Conservation (phyloP, 2,113 vertebrate species). For the Macquaria ambigua region DNA sequence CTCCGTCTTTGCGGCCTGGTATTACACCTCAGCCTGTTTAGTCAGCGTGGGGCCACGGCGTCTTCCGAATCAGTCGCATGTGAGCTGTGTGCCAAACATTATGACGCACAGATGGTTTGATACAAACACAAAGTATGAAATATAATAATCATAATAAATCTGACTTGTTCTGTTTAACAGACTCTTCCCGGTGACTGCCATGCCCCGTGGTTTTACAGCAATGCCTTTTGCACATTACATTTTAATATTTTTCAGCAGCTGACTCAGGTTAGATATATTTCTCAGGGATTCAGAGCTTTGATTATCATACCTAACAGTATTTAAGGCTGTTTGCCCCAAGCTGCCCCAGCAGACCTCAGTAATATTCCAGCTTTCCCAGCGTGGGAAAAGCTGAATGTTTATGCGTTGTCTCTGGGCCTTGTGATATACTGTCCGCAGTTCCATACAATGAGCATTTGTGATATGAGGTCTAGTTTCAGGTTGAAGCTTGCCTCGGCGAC, state of each 20-base stretch:
- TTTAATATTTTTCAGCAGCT: conserved; percentile 21
- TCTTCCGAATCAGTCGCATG: conserved; percentile 33
- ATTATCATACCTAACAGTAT: conserved; percentile 23
- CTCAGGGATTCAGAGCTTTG: conserved; percentile 19
- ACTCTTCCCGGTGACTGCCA: conserved; percentile 34
- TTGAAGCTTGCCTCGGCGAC: conserved; percentile 60
- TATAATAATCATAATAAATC: conserved; percentile 60
- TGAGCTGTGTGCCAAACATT: conserved; percentile 44
- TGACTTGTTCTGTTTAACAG: conserved; percentile 40
- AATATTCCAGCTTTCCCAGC: conserved; percentile 21
- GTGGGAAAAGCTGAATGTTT: conserved; percentile 67
- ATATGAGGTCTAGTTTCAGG: conserved; percentile 67
- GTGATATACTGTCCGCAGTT: conserved; percentile 64
- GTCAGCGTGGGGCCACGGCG: conserved; percentile 20
- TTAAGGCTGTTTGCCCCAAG: neutral
- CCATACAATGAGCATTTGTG: conserved; percentile 65
- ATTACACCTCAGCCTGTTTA: conserved; percentile 55
- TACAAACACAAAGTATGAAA: conserved; percentile 68
- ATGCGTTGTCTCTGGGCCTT: conserved; percentile 39
- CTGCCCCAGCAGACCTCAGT: conserved; percentile 11
- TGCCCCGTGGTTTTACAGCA: conserved; percentile 27
- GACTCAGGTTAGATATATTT: conserved; percentile 18
- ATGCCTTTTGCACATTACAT: conserved; percentile 18
- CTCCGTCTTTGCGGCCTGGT: conserved; percentile 22
- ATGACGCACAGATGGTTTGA: conserved; percentile 65